Base-by-base conservation (phyloP, 2,113 vertebrate genomes). In the Grammomys surdaster region DNA sequence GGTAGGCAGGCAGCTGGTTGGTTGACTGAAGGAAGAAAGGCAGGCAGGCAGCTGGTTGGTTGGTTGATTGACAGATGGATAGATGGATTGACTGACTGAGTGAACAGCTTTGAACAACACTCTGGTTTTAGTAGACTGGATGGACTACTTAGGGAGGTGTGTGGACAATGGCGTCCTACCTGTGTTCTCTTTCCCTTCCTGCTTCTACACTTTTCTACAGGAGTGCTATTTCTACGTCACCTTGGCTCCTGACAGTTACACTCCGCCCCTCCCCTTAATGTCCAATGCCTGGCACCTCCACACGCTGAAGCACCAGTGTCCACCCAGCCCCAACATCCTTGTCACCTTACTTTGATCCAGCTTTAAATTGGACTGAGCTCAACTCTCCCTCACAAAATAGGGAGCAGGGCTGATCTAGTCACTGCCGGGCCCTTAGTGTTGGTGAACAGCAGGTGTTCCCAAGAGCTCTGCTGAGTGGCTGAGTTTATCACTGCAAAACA, bases 351-450 rank as follows among this genome's bases (percentile, higher is more conserved):
- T 92, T 60, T 60, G 26, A 82, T n/a, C 72, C 0, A 26, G 16
- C 48, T 85, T 95, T 93, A 72, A 20, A 58, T 17, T 95, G 43
- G 16, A 88, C 1, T n/a, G 20, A 69, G 36, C 77, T 93, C 90
- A 70, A 58, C 19, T 43, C 7, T 43, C 46, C 43, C 67, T 76
- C 76, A 40, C 46, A 85, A 91, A 76, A 46, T 0, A 33, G 43
- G 33, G n/a, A 58, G 67, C 88, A 69, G 10, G 11, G n/a, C 65
- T 0, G 33, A 58, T 84, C 31, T 26, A 43, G 36, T 48, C 72
- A 9, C 51, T 5, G 70, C 31, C 16, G 3, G 0, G 13, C 56
- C 60, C 56, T 81, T 16, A 10, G 48, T 16, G 1, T 58, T 51
- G 40, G 48, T 10, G 26, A 7, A 36, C 0, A 70, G 54, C 5